A percentile compares a stretch with the other conserved stretches of the same genome.
phyloP scores from a whole-genome alignment of 2,113 vertebrate genomes.

The Saguinus midas region DNA sequence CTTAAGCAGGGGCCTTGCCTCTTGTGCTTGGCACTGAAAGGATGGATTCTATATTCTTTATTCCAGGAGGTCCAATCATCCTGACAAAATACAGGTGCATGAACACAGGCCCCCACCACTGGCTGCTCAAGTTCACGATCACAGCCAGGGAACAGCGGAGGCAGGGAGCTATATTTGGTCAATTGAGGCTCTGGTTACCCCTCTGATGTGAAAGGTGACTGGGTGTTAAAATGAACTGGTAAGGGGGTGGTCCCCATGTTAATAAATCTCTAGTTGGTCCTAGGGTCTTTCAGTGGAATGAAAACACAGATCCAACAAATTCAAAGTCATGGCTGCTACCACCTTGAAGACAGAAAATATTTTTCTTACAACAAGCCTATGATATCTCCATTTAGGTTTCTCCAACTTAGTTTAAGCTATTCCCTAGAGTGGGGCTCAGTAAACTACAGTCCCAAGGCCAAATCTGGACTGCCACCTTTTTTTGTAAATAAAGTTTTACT shows the following conservation, averaged over 20 bases:
- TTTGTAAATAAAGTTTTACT: background rate
- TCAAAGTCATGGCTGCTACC: background rate
- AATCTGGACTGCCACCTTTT: background rate
- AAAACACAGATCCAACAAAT: background rate
- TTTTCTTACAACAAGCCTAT: background rate
- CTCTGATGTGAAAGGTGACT: background rate
- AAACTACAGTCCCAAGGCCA: background rate
- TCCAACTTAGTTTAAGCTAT: background rate
- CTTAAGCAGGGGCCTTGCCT: background rate
- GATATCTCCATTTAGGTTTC: background rate
- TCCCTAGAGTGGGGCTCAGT: background rate
- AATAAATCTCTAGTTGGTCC: background rate
- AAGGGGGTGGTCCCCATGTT: background rate
- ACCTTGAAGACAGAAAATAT: background rate
- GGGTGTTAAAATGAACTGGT: background rate
- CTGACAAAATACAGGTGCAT: background rate
- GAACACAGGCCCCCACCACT: background rate
- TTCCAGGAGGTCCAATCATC: background rate
- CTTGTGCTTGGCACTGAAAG: background rate
- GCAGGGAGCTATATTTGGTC: background rate
- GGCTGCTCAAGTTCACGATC: background rate
- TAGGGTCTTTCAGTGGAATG: background rate
- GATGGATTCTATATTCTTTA: background rate
- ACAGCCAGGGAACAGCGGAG: rapidly evolving
- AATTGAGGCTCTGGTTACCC: background rate